phyloP scores from a whole-genome alignment of 2,113 vertebrate species.

The Bos taurus region DNA sequence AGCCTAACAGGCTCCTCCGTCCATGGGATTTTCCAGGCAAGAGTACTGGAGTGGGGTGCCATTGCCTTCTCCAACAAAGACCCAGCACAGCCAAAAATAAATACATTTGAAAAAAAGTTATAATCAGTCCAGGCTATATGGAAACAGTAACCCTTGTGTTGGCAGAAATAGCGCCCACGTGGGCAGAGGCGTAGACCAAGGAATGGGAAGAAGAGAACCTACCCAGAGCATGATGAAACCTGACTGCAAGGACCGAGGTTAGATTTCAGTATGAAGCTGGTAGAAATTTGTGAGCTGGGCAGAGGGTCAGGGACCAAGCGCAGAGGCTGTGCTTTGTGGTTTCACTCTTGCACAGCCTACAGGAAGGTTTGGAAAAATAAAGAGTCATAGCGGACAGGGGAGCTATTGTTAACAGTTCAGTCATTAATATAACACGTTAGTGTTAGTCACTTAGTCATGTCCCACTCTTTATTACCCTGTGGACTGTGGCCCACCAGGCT shows the following conservation, averaged over 20 bases:
- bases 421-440: not conserved
- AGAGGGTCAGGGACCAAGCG: fast-evolving
- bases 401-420: not conserved
- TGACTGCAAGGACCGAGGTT: too few species aligned
- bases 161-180: not conserved
- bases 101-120: not conserved
- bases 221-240: too few species aligned
- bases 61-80: not conserved
- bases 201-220: too few species aligned
- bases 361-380: not conserved
- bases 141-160: fast-evolving
- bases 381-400: not conserved
- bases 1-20: too few species aligned
- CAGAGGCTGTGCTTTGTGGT: not conserved
- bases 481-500: not conserved
- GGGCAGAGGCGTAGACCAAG: not conserved
- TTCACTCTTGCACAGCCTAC: not conserved
- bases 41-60: too few species aligned
- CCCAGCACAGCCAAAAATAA: not conserved
- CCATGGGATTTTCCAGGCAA: too few species aligned
- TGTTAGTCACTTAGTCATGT: not conserved
- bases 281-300: not conserved
- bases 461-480: not conserved
- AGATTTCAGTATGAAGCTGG: not conserved
- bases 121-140: fast-evolving